phyloP scores from a whole-genome alignment of 2,888 invertebrate species.

The Machimus rusticus region DNA sequence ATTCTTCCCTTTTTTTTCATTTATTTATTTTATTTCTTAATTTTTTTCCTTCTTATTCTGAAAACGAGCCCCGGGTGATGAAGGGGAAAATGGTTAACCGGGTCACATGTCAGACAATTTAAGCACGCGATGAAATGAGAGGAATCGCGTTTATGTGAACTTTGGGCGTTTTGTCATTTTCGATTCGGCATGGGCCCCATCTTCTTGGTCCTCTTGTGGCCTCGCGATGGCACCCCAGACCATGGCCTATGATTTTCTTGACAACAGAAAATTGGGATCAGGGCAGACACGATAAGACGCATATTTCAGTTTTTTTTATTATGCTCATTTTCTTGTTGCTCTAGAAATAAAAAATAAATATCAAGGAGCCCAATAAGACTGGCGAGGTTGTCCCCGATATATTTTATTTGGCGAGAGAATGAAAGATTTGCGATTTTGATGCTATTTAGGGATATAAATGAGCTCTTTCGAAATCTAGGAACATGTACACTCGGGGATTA shows the following conservation, averaged over 20 bases:
- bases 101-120: conserved; percentile 38
- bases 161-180: conserved; percentile 31
- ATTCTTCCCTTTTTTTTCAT: background rate
- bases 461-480: background rate
- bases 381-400: background rate
- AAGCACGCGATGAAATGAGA: conserved; percentile 36
- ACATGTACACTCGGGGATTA: background rate
- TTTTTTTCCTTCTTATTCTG: background rate
- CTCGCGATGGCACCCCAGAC: background rate
- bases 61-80: background rate
- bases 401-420: background rate
- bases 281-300: background rate
- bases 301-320: background rate
- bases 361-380: background rate
- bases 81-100: conserved; percentile 27
- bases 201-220: background rate
- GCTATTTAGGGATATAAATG: conserved; percentile 11
- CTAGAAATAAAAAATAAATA: background rate
- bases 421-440: conserved; percentile 31
- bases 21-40: background rate
- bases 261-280: background rate
- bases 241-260: background rate
- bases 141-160: conserved; percentile 32
- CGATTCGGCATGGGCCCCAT: background rate
- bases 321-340: background rate